phyloP scores from a whole-genome alignment of 1,140 invertebrate genomes.

The Camponotus vicinus region DNA sequence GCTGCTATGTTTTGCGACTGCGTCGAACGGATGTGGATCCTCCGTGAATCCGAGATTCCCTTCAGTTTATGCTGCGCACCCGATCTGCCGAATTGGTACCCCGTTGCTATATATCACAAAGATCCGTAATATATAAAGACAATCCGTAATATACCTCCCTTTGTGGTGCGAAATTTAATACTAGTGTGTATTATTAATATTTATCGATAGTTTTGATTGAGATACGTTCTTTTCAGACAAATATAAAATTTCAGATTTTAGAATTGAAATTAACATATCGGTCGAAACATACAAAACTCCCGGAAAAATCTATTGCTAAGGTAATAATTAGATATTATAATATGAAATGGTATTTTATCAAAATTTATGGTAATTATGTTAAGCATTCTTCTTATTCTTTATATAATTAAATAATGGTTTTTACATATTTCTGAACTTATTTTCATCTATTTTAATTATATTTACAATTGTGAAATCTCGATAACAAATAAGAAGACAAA shows the following conservation, averaged over 20 bases:
- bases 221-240: background rate
- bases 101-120: constrained; percentile 9
- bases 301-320: background rate
- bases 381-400: background rate
- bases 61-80: constrained; percentile 82
- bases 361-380: background rate
- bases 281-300: background rate
- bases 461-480: background rate
- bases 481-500: background rate
- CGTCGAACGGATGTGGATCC: constrained; percentile 74
- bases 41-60: constrained; percentile 68
- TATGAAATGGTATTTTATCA: background rate
- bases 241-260: background rate
- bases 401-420: background rate
- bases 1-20: constrained; percentile 76
- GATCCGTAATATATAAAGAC: too few relatives aligned
- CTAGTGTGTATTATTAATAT: constrained; percentile 13
- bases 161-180: background rate
- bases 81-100: constrained; percentile 76
- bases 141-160: background rate
- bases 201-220: background rate
- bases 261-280: background rate
- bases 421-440: background rate
- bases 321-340: constrained; percentile 3
- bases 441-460: background rate